phyloP scores from a whole-genome alignment of 2,113 vertebrate species.

The Proterorhinus semilunaris region DNA sequence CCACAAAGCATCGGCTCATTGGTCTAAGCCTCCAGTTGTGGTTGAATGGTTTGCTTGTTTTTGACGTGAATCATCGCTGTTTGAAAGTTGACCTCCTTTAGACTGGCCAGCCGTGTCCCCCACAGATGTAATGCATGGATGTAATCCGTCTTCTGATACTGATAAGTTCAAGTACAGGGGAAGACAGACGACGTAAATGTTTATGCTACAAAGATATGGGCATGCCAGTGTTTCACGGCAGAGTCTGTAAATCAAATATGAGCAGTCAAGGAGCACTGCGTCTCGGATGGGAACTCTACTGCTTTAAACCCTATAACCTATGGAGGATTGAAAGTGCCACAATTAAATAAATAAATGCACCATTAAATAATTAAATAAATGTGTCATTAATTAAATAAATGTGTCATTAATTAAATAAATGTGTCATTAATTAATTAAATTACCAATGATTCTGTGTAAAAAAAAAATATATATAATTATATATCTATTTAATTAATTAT shows the following conservation, averaged over 20 bases:
- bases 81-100: conserved; percentile 42
- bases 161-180: not conserved
- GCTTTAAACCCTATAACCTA: too few species aligned
- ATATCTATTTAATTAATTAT: too few species aligned
- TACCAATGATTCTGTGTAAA: too few species aligned
- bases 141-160: not conserved
- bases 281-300: too few species aligned
- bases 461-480: too few species aligned
- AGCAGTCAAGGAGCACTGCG: not conserved
- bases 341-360: too few species aligned
- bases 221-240: not conserved
- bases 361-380: too few species aligned
- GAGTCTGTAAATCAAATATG: not conserved
- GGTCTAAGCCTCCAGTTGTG: conserved; percentile 45
- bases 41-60: conserved; percentile 44
- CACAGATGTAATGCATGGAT: not conserved
- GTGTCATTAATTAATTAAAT: too few species aligned
- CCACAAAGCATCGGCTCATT: conserved; percentile 26
- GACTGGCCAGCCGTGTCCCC: not conserved
- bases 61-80: conserved; percentile 49
- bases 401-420: too few species aligned
- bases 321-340: too few species aligned
- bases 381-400: too few species aligned
- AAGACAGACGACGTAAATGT: not conserved
- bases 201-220: not conserved